Percentiles rank a stretch among this genome's conserved stretches.
These are phyloP conservation scores for Psophia crepitans DNA, from an alignment of 2,113 vertebrate genomes.

Conservation along the genomic window DNA sequence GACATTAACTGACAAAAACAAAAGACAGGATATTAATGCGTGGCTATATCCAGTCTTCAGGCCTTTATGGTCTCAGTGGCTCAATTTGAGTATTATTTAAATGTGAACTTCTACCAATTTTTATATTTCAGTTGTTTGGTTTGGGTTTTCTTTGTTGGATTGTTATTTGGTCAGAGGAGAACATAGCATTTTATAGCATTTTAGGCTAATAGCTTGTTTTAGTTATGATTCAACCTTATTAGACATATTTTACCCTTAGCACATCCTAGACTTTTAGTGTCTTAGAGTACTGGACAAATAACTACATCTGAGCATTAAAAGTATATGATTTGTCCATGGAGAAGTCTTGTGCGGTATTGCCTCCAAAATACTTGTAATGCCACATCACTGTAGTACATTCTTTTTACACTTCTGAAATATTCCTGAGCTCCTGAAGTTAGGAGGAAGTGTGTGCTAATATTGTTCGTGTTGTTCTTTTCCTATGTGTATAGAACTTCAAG, in stretches of 20 bases:
- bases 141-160: not conserved
- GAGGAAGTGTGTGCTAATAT: not conserved
- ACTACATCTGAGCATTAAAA: not conserved
- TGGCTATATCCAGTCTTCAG: not conserved
- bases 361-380: not conserved
- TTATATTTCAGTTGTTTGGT: not conserved
- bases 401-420: not conserved
- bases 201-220: not conserved
- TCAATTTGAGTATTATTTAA: not conserved
- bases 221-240: not conserved
- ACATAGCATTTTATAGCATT: not conserved
- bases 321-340: not conserved
- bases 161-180: not conserved
- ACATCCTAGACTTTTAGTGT: not conserved
- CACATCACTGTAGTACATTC: not conserved
- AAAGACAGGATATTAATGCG: not conserved
- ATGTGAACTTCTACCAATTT: not conserved
- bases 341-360: not conserved
- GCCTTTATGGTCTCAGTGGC: not conserved
- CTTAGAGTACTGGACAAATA: not conserved
- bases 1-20: not conserved
- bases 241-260: not conserved
- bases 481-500: not conserved
- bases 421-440: not conserved
- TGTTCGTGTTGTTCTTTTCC: not conserved